Evolutionary conservation across 2,888 invertebrate species (phyloP).

Genomic region (Xiphydria camelus): DNA sequence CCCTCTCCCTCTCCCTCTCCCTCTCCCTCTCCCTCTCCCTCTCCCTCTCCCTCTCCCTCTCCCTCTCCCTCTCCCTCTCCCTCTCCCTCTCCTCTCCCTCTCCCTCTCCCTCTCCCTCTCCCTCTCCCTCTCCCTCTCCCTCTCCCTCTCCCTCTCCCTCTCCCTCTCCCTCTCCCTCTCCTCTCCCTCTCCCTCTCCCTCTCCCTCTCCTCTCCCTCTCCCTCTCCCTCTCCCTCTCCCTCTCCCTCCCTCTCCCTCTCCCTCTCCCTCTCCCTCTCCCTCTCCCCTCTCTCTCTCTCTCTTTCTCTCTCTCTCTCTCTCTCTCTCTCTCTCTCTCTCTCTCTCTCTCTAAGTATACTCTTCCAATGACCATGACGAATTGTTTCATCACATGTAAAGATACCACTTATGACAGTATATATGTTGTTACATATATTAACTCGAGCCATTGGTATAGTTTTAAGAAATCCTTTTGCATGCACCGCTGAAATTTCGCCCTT

Average conservation of each 20-base stretch:
- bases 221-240: slow-evolving; percentile 9
- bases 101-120: slow-evolving; percentile 13
- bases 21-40: slow-evolving; percentile 1
- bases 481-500: too few species aligned
- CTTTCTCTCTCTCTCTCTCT: slow-evolving; percentile 1
- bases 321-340: slow-evolving; percentile 7
- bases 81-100: slow-evolving; percentile 6
- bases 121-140: slow-evolving; percentile 12
- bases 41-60: slow-evolving; percentile 4
- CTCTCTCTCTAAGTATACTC: too few species aligned
- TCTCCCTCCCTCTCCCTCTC: slow-evolving; percentile 2
- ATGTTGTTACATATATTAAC: too few species aligned
- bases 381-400: too few species aligned
- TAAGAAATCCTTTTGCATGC: too few species aligned
- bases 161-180: slow-evolving; percentile 22
- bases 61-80: slow-evolving; percentile 16
- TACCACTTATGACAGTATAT: too few species aligned
- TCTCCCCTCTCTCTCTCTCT: background rate
- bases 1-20: slow-evolving; percentile 2
- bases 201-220: background rate
- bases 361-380: too few species aligned
- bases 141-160: slow-evolving; percentile 15
- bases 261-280: slow-evolving; percentile 8
- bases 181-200: slow-evolving; percentile 6
- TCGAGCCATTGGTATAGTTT: too few species aligned